phyloP scores from a whole-genome alignment of 2,888 invertebrate species.

The Ichneumoninae sp. region DNA sequence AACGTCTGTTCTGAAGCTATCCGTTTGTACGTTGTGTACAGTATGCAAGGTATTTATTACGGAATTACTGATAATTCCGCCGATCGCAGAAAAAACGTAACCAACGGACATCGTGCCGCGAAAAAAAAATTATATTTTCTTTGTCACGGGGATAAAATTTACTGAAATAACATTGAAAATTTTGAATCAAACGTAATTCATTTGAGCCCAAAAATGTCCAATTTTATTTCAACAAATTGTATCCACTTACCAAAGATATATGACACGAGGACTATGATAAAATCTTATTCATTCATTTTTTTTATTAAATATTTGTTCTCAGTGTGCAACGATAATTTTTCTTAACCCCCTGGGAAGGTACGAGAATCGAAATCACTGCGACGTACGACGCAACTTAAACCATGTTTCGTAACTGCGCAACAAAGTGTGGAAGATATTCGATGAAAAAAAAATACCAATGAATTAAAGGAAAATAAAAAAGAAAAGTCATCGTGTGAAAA shows the following conservation, averaged over 20 bases:
- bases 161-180: neutral
- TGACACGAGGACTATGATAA: neutral
- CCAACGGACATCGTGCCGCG: neutral
- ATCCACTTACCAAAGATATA: neutral
- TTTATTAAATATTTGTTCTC: neutral
- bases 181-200: neutral
- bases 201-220: neutral
- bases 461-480: conserved; percentile 11
- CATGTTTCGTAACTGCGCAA: conserved; percentile 2
- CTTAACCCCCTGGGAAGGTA: neutral
- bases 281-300: neutral
- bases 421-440: conserved; percentile 15
- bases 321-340: neutral
- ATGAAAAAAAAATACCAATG: conserved; percentile 16
- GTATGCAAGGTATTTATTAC: neutral
- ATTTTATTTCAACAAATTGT: neutral
- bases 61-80: neutral
- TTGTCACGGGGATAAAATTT: neutral
- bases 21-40: neutral
- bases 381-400: conserved; percentile 17
- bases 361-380: conserved; percentile 15
- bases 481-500: neutral
- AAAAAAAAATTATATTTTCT: neutral
- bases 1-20: neutral
- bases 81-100: neutral